Percentiles rank a stretch among this genome's conserved stretches.
phyloP scores from a whole-genome alignment of 2,888 invertebrate species.

The Autographa pulchrina region DNA sequence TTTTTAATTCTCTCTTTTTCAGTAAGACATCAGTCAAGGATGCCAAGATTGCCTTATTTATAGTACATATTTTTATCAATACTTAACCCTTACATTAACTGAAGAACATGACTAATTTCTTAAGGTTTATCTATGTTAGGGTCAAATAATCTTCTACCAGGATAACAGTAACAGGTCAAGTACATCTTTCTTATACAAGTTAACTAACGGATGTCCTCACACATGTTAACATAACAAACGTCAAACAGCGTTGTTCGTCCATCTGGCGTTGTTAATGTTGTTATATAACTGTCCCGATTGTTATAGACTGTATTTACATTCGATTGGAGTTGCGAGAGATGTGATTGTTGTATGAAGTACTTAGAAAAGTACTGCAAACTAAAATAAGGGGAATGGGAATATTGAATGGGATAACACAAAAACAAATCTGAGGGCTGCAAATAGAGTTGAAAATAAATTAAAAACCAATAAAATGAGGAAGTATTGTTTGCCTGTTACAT shows the following conservation, averaged over 20 bases:
- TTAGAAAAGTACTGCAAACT: background rate
- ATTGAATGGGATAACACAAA: background rate
- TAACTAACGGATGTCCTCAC: slow-evolving; percentile 13
- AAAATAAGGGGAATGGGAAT: no score
- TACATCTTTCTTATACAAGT: slow-evolving; percentile 8
- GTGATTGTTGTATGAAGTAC: background rate
- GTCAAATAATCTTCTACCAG: background rate
- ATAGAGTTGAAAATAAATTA: no score
- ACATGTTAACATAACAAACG: slow-evolving; percentile 29
- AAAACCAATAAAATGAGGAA: no score
- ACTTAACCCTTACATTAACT: no score
- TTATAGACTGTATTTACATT: slow-evolving; percentile 42
- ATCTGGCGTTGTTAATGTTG: slow-evolving; percentile 29
- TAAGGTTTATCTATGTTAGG: background rate
- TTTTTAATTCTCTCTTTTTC: no score
- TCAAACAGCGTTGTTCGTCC: slow-evolving; percentile 10
- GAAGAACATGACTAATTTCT: no score
- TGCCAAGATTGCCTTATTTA: no score
- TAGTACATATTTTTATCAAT: no score
- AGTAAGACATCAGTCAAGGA: no score
- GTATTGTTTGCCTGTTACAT: no score
- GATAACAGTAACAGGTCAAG: slow-evolving; percentile 7
- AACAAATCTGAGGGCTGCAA: no score
- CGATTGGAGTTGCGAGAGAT: slow-evolving; percentile 16
- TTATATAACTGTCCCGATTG: slow-evolving; percentile 37